These are phyloP conservation scores for Passer montanus DNA, from an alignment of 2,113 vertebrate genomes.

Conservation along the genomic window DNA sequence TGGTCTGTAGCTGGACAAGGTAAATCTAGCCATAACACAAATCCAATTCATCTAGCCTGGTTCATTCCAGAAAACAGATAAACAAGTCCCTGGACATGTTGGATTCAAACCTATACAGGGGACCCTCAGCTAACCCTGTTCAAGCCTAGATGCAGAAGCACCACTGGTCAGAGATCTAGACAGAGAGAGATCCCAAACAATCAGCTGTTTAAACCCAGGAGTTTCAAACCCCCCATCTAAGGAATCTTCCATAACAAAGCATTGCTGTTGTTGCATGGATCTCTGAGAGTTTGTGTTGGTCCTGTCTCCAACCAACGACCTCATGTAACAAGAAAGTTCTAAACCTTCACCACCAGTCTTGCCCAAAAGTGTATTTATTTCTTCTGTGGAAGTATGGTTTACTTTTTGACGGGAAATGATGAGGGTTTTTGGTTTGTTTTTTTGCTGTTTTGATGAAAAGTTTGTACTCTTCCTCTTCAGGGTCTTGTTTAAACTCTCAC, in stretches of 20 bases:
- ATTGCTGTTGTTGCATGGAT: not conserved
- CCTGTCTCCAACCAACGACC: not conserved
- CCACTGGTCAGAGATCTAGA: not conserved
- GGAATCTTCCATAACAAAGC: not conserved
- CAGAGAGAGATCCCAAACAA: not conserved
- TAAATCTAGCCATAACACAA: not conserved
- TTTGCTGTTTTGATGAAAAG: not conserved
- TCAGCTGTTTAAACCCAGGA: not conserved
- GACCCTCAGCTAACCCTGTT: not conserved
- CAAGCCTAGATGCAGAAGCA: not conserved
- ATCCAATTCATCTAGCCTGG: not conserved
- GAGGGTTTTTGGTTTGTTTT: accelerated
- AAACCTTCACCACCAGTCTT: not conserved
- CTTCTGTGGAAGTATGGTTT: not conserved
- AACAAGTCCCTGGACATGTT: not conserved
- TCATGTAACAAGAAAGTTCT: not conserved
- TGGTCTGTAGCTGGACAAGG: not conserved
- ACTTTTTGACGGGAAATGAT: not conserved
- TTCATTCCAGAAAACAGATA: not conserved
- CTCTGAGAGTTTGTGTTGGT: not conserved
- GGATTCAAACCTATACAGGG: not conserved
- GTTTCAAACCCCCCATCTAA: not conserved
- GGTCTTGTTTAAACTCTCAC: not conserved
- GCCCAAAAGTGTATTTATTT: not conserved
- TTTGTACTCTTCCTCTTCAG: not conserved